Base-by-base conservation (phyloP, 2,797 vertebrate species). In the Staurois parvus region DNA sequence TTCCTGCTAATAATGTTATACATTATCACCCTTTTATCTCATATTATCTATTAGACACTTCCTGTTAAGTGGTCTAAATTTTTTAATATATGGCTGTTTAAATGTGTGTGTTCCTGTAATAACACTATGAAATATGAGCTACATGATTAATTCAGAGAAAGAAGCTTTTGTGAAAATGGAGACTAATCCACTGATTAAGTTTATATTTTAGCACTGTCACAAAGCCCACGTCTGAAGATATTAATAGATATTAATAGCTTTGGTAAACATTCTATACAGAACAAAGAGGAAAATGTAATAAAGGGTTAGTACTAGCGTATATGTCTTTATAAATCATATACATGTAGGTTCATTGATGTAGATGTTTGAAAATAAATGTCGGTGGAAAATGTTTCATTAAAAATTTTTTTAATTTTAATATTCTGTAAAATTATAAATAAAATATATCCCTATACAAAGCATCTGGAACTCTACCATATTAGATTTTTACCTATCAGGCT, bases 181-280 rank as follows among this genome's bases (percentile, higher is more conserved):
- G 28, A 80, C 67, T 80, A 72, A 72, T 80, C 79, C 67, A 48
- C 45, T 48, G 17, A 70, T 56, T 80, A 69, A 70, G 34, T 28
- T 56, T 24, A 28, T 80, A 34, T 72, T 67, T 56, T 28, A 10
- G 24, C 32, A 52, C 3, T 52, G 21, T 45, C 26, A 21, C 64
- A 70, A 40, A 80, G 78, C 29, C 48, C 12, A 12, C 24, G 42
- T 28, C 59, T 28, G 30, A 40, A 37, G 59, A 67, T 45, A 79
- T 45, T 79, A 67, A 45, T 79, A 37, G 59, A 67, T 45, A 79
- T 45, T 79, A 67, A 45, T 79, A 79, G 42, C 76, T 77, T 28
- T 42, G n/a, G 34, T 42, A 26, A 66, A 24, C 7, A 28, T 45
- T 45, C 42, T 10, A 45, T 15, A 45, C 0, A 6, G 2, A 9